These are phyloP conservation scores for Channa argus DNA, from an alignment of 2,113 vertebrate genomes.

Conservation along the genomic window DNA sequence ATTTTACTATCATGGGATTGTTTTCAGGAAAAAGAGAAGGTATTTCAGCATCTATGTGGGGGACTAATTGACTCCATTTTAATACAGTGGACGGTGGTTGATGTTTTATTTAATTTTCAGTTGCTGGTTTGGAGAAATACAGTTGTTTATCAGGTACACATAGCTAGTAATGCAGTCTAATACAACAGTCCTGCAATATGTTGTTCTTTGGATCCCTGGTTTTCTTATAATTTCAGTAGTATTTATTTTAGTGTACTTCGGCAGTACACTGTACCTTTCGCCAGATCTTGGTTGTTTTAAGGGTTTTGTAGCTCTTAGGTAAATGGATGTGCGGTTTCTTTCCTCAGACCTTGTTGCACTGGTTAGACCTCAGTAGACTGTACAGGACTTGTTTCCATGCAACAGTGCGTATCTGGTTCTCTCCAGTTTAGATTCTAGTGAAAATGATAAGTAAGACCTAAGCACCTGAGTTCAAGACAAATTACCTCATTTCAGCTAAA, in stretches of 20 bases:
- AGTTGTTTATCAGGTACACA: no score
- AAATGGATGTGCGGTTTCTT: no score
- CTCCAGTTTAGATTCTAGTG: neutral
- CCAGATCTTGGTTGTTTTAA: no score
- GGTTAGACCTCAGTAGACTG: neutral
- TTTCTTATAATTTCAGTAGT: neutral
- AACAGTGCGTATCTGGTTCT: no score
- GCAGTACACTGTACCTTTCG: no score
- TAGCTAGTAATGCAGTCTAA: no score
- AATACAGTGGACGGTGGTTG: neutral
- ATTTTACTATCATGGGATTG: neutral
- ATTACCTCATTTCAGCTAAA: neutral
- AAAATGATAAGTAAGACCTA: neutral
- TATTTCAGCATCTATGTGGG: neutral
- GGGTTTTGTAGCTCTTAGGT: no score
- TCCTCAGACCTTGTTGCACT: neutral
- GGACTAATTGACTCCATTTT: neutral
- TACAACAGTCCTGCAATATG: neutral
- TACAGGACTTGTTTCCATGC: no score
- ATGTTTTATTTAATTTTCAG: neutral
- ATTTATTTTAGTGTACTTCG: no score
- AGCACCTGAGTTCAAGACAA: neutral
- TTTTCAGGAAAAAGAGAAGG: neutral
- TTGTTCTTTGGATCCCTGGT: no score
- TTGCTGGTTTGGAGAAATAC: neutral